These are phyloP conservation scores for Carettochelys insculpta DNA, from an alignment of 2,113 vertebrate species.

Conservation along the genomic window DNA sequence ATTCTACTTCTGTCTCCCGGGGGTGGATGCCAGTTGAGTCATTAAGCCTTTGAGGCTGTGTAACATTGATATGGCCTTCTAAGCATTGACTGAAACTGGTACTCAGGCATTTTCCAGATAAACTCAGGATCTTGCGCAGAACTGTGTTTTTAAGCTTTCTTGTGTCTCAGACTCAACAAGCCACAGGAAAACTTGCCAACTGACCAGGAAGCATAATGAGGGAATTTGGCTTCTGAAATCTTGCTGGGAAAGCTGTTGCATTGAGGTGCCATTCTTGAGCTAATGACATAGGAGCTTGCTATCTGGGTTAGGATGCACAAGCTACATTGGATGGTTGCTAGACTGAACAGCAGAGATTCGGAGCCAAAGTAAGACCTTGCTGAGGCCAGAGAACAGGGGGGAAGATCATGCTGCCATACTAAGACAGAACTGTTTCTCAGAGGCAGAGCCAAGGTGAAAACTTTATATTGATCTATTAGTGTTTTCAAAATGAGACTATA, in stretches of 20 bases:
- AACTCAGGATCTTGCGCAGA: neutral
- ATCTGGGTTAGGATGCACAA: neutral
- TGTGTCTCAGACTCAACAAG: neutral
- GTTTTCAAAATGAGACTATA: neutral
- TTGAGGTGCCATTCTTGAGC: neutral
- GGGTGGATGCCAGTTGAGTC: neutral
- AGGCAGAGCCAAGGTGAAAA: neutral
- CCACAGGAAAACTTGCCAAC: neutral
- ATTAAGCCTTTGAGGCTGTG: neutral
- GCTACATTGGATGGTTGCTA: neutral
- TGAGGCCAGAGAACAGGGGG: neutral
- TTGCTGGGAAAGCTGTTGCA: neutral
- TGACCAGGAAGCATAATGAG: neutral
- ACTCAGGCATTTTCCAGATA: too few relatives aligned
- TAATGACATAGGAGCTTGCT: neutral
- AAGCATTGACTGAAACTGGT: constrained; percentile 1
- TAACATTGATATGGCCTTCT: neutral
- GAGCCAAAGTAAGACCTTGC: neutral
- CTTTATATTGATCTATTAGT: neutral
- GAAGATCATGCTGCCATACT: neutral
- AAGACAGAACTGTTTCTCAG: neutral
- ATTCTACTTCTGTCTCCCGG: constrained; percentile 6
- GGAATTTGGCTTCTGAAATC: constrained; percentile 5
- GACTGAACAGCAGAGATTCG: neutral
- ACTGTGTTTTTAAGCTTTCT: neutral